A percentile compares a stretch with the other conserved stretches of the same genome.
phyloP scores from a whole-genome alignment of 2,113 vertebrate genomes.

The Chloropsis hardwickii region DNA sequence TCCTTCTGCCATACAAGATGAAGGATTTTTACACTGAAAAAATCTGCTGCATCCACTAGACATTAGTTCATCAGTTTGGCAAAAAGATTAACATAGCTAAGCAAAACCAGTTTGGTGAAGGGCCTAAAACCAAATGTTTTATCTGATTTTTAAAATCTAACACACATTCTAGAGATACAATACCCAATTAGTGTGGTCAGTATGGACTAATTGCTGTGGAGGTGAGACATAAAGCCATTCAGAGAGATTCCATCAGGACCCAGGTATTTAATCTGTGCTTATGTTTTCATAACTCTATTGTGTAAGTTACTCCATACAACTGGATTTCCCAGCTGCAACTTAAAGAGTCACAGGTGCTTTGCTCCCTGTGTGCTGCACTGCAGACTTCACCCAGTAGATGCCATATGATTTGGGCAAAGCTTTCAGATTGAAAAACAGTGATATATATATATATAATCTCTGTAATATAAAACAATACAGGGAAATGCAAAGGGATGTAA shows the following conservation, averaged over 20 bases:
- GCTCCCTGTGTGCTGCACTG: background rate
- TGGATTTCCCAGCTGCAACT: background rate
- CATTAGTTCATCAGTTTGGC: background rate
- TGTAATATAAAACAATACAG: background rate
- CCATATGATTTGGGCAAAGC: background rate
- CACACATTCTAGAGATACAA: background rate
- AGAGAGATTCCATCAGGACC: background rate
- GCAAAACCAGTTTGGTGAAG: background rate
- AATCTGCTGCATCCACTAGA: background rate
- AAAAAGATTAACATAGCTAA: background rate
- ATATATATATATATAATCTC: too few relatives aligned
- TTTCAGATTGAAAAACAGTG: background rate
- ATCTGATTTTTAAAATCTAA: background rate
- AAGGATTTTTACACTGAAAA: background rate
- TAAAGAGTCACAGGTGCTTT: background rate
- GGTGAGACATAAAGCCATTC: background rate
- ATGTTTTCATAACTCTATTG: background rate
- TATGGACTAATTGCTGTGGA: background rate
- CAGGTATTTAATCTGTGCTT: background rate
- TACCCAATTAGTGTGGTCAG: background rate
- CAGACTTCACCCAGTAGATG: background rate
- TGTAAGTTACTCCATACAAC: background rate
- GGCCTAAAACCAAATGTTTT: background rate
- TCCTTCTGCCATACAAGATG: background rate
- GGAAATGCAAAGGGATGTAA: background rate